Conservation (phyloP, 2,113 vertebrate genomes). For the Lucifuga dentata region DNA sequence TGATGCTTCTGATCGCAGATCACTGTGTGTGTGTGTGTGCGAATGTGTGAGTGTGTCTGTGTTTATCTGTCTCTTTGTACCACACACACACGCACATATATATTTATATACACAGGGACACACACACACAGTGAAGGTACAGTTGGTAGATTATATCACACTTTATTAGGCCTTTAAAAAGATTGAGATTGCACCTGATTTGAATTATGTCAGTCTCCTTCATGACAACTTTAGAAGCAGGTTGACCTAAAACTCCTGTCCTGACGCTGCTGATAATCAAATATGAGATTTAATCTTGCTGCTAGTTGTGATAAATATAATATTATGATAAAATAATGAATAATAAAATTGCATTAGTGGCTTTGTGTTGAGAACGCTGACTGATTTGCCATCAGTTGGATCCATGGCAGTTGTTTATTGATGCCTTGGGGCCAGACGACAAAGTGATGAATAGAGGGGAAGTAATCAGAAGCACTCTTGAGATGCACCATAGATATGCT, state of each 20-base stretch:
- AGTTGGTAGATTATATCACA: constrained; percentile 67
- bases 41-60: constrained; percentile 19
- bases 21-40: constrained; percentile 28
- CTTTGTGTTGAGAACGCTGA: constrained; percentile 68
- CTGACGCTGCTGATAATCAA: constrained; percentile 47
- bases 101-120: constrained; percentile 30
- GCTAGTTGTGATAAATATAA: constrained; percentile 50
- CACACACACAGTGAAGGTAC: constrained; percentile 38
- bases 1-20: constrained; percentile 75
- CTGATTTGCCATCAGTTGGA: constrained; percentile 71
- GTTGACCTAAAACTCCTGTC: constrained; percentile 48
- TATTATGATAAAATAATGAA: constrained; percentile 68
- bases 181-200: constrained; percentile 58
- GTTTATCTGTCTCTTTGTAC: constrained; percentile 53
- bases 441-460: constrained; percentile 77
- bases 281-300: constrained; percentile 42
- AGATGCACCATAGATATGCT: constrained; percentile 66
- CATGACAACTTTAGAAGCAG: constrained; percentile 21
- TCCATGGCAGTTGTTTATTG: constrained; percentile 80
- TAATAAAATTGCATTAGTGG: constrained; percentile 60
- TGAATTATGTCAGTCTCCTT: constrained; percentile 64
- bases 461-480: constrained; percentile 74
- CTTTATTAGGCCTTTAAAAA: constrained; percentile 53
- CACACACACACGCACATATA: constrained; percentile 36
- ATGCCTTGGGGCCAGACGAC: constrained; percentile 74